These are phyloP conservation scores for Musca domestica DNA, from an alignment of 1,140 invertebrate species.

Conservation along the genomic window DNA sequence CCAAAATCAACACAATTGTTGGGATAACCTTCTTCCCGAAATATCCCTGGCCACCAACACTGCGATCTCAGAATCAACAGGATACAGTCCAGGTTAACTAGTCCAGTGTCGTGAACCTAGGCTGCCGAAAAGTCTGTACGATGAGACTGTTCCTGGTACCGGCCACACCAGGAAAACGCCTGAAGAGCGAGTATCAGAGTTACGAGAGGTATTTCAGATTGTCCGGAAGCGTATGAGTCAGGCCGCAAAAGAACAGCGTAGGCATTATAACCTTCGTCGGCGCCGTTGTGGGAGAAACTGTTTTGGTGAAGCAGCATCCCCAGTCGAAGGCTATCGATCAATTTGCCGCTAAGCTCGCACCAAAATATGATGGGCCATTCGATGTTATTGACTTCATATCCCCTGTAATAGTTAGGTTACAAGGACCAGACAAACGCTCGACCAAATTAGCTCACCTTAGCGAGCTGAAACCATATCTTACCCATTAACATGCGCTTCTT, in stretches of 20 bases:
- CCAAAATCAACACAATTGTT: not conserved
- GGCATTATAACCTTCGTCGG: constrained; percentile 2
- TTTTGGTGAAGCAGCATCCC: not conserved
- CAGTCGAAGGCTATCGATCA: constrained; percentile 4
- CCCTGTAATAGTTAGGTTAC: not conserved
- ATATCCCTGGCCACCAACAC: not conserved
- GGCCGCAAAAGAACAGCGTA: not conserved
- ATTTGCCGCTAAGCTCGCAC: too few relatives aligned
- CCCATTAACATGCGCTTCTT: too few relatives aligned
- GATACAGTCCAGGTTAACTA: not conserved
- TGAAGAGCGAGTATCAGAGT: not conserved
- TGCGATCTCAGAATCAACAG: not conserved
- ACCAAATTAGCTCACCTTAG: too few relatives aligned
- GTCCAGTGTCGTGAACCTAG: not conserved
- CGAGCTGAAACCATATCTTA: too few relatives aligned
- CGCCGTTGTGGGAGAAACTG: constrained; percentile 8
- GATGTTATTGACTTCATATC: not conserved
- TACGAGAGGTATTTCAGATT: not conserved
- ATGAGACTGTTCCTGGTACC: not conserved
- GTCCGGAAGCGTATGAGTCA: not conserved
- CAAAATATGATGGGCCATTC: constrained; percentile 9
- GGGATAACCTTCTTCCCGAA: constrained; percentile 1
- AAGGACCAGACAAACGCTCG: not conserved
- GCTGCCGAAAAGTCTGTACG: not conserved
- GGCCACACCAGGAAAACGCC: not conserved